Base-by-base conservation (phyloP, 2,113 vertebrate genomes). In the Azemiops feae region DNA sequence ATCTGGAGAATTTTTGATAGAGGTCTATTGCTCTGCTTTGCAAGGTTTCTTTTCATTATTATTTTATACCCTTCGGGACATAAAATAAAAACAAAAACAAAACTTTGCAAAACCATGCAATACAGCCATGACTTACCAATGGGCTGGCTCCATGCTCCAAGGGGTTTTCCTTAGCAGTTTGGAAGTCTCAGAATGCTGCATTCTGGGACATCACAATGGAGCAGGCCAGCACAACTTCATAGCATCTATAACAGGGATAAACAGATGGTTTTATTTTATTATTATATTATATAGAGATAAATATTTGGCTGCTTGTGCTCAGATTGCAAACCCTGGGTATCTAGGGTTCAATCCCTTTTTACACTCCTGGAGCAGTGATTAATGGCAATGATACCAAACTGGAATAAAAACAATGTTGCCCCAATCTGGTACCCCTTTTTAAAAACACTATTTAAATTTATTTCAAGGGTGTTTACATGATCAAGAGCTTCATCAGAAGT, bases 61-160 rank as follows among this genome's bases (percentile, higher is more conserved):
- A 96, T 96, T 96, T 97, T 96, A 97, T 96, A 96, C 92, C 94
- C 86, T 90, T 95, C 43, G 91, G 96, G 94, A 90, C 93, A 96
- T 96, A 97, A 96, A 96, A 96, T 96, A 97, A 89, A 93, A 89
- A 92, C 69, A 89, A 92, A 93, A 92, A 6, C 87, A 94, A 94
- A 96, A 96, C 97, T 96, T 97, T 97, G 96, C 95, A 97, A 97
- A 97, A 96, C 95, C 93, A 95, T 39, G 96, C 96, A 97, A 96
- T 97, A 95, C 95, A 94, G 94, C 95, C 88, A 53, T 92, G 91
- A 96, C 95, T 95, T 96, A 96, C 95, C 95, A 96, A 95, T 86
- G 47, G 95, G 52, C 96, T 96, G 96, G 94, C 95, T 97, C 93
- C 95, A 95, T 95, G 96, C 96, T 96, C 95, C 96, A 97, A 85